Conservation (phyloP, 2,113 vertebrate species). For the Dromiciops gliroides region DNA sequence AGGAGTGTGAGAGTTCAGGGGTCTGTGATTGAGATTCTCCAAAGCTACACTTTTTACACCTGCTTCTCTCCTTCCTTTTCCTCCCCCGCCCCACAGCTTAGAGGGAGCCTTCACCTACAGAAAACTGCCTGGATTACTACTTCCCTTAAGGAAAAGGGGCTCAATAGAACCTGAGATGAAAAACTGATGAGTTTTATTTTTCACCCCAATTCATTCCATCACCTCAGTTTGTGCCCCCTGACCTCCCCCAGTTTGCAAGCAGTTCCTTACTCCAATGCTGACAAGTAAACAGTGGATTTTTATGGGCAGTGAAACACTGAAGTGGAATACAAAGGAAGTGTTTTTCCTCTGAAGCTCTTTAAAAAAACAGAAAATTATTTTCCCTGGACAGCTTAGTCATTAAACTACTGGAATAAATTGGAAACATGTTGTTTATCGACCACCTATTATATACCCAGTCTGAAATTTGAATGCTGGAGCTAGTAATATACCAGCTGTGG, state of each 20-base stretch:
- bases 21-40: background rate
- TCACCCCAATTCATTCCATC: background rate
- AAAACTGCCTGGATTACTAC: background rate
- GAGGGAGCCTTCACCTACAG: background rate
- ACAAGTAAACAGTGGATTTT: background rate
- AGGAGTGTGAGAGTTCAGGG: background rate
- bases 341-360: background rate
- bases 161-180: background rate
- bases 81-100: background rate
- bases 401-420: background rate
- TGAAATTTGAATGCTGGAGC: background rate
- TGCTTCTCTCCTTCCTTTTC: background rate
- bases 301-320: background rate
- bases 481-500: background rate
- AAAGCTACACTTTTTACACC: background rate
- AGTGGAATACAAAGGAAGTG: background rate
- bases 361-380: background rate
- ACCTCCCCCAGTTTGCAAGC: background rate
- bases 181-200: background rate
- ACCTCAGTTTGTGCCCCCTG: background rate
- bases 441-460: background rate
- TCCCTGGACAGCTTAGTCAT: background rate
- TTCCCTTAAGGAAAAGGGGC: background rate
- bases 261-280: background rate
- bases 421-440: background rate